Evolutionary conservation across 2,797 vertebrate species (phyloP).

Genomic region (Manis javanica): DNA sequence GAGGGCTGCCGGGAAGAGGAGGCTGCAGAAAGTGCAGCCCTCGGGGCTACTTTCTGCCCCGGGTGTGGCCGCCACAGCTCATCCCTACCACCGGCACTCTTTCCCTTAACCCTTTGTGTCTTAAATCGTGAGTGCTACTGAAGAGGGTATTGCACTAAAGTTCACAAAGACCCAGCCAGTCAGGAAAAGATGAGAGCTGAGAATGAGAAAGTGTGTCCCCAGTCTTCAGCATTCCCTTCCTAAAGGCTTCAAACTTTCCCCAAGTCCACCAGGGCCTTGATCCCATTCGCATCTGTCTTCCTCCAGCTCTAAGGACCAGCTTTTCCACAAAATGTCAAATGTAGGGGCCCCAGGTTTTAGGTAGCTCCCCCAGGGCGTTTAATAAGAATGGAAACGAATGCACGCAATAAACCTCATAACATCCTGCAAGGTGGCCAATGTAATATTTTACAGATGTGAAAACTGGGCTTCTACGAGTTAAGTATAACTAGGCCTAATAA

Average conservation of each 20-base stretch:
- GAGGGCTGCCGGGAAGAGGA: no score
- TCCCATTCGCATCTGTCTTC: neutral
- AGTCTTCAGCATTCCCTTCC: neutral
- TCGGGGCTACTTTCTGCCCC: neutral
- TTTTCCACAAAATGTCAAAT: neutral
- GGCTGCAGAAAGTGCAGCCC: neutral
- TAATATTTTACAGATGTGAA: neutral
- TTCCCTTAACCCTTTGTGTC: neutral
- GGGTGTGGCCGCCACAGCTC: neutral
- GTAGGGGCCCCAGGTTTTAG: neutral
- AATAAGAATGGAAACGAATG: neutral
- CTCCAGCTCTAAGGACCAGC: neutral
- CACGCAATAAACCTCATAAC: neutral
- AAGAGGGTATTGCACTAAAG: neutral
- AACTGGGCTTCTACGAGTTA: constrained; percentile 10
- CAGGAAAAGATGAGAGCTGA: neutral
- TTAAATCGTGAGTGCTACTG: neutral
- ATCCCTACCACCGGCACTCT: neutral
- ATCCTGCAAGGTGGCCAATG: neutral
- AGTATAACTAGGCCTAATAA: neutral
- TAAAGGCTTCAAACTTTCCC: neutral
- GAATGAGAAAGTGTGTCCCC: neutral
- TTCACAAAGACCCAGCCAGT: neutral
- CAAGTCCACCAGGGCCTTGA: neutral
- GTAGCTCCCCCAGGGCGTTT: neutral